Conservation (phyloP, 1,140 invertebrate species). For the Caligus rogercresseyi region DNA sequence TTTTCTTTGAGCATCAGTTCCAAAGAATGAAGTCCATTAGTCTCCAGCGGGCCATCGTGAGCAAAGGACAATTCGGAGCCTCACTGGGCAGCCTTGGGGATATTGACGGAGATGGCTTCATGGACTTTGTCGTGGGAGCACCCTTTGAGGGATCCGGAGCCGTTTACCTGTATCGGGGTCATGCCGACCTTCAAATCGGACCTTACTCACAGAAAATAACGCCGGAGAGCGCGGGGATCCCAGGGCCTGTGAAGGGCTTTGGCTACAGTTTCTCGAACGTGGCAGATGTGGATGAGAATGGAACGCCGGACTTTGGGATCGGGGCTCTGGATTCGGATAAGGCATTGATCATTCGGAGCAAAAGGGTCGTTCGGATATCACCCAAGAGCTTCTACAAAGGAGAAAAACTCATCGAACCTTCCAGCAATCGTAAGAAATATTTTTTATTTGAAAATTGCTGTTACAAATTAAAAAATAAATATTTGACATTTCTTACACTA, state of each 20-base stretch:
- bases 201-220: conserved; percentile 11
- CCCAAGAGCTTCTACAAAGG: neutral
- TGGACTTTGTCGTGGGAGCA: conserved; percentile 57
- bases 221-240: conserved; percentile 25
- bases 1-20: neutral
- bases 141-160: conserved; percentile 30
- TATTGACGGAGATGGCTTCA: conserved; percentile 46
- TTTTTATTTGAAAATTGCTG: neutral
- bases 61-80: neutral
- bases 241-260: conserved; percentile 46
- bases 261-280: conserved; percentile 78
- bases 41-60: neutral
- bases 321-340: conserved; percentile 66
- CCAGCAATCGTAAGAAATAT: neutral
- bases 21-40: neutral
- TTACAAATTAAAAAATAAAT: neutral
- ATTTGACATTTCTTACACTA: no score
- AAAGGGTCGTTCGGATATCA: neutral
- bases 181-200: neutral
- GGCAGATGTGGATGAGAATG: conserved; percentile 67
- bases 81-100: conserved; percentile 30
- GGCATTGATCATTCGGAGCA: conserved; percentile 39
- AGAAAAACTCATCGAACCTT: neutral
- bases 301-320: conserved; percentile 74
- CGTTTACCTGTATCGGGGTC: neutral